Evolutionary conservation across 1,140 invertebrate species (phyloP).

Genomic region (Stenopsyche tienmushanensis): DNA sequence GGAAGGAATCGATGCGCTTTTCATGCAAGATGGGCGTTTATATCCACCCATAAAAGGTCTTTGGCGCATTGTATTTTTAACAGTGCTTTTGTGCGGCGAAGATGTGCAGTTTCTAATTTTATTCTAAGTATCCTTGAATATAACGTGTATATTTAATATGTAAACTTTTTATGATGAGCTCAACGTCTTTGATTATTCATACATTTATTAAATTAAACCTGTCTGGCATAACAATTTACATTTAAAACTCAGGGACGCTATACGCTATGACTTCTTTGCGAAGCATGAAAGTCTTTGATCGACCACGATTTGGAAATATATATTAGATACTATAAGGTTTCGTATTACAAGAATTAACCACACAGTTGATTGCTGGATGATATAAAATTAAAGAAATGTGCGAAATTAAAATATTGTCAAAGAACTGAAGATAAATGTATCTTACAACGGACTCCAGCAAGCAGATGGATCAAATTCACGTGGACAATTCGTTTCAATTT

Average conservation of each 20-base stretch:
- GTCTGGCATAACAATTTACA: conserved; percentile 13
- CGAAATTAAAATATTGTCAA: too few relatives aligned
- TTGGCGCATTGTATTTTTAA: neutral
- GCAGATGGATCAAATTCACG: too few relatives aligned
- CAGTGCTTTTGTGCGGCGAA: neutral
- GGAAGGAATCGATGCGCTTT: neutral
- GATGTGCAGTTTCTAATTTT: neutral
- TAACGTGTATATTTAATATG: neutral
- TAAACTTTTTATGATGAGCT: neutral
- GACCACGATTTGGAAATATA: neutral
- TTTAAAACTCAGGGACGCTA: neutral
- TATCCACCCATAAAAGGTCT: neutral
- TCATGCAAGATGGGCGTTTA: neutral
- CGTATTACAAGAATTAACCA: too few relatives aligned
- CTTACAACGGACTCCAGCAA: too few relatives aligned
- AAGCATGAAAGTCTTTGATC: neutral
- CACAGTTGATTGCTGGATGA: too few relatives aligned
- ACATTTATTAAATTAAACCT: conserved; percentile 29
- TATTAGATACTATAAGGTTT: neutral
- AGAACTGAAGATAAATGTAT: too few relatives aligned
- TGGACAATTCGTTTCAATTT: too few relatives aligned
- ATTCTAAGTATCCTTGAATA: neutral
- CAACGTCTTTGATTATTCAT: conserved; percentile 21
- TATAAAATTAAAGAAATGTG: too few relatives aligned
- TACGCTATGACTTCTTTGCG: neutral